Percentiles rank a stretch among this genome's conserved stretches.
Evolutionary conservation across 2,113 vertebrate genomes (phyloP).

Genomic region (Zosterops hypoxanthus): DNA sequence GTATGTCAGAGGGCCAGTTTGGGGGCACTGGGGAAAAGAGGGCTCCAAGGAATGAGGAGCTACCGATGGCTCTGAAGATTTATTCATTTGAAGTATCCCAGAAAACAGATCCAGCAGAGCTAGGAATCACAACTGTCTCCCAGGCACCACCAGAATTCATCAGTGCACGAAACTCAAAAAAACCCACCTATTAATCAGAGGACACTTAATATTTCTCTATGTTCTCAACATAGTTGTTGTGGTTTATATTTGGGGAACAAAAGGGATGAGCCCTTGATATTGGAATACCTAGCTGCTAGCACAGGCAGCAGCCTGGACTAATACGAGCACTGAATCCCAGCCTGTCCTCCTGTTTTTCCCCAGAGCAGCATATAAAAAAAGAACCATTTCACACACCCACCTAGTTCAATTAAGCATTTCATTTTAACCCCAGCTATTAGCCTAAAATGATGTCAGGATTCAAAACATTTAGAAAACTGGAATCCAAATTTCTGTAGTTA

Average conservation of each 20-base stretch:
- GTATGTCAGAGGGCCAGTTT: background rate
- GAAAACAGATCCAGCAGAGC: background rate
- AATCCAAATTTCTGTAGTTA: background rate
- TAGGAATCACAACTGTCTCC: background rate
- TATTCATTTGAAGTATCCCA: background rate
- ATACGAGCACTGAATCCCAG: background rate
- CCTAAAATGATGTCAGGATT: background rate
- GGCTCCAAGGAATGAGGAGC: background rate
- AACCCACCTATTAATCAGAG: background rate
- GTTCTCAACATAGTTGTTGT: background rate
- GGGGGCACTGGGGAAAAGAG: background rate
- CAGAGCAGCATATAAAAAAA: background rate
- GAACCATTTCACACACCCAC: background rate
- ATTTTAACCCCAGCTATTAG: background rate
- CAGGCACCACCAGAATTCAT: background rate
- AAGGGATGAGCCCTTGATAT: background rate
- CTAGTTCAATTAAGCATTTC: background rate
- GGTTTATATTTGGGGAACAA: background rate
- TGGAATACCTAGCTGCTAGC: background rate
- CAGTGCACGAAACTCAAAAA: accelerated
- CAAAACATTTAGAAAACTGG: background rate
- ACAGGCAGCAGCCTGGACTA: background rate
- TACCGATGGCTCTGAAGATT: background rate
- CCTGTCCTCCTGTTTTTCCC: background rate
- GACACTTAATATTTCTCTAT: background rate